Percentiles rank a stretch among this genome's conserved stretches.
Evolutionary conservation across 2,797 vertebrate genomes (phyloP).

Genomic region (Artibeus lituratus): DNA sequence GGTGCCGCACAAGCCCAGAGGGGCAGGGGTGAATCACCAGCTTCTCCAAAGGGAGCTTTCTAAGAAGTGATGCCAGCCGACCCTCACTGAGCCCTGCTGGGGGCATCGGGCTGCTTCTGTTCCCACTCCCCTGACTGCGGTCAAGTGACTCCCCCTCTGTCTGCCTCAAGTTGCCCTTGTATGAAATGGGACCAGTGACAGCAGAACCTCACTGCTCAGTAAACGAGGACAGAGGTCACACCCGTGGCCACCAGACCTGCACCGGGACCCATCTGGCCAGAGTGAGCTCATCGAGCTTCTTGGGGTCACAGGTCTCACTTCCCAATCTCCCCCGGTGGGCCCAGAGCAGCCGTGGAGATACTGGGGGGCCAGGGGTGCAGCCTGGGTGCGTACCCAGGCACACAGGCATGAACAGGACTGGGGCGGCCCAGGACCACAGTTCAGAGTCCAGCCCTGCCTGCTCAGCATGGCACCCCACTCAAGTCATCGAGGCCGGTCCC

Average conservation of each 20-base stretch:
- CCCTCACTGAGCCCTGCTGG: background rate
- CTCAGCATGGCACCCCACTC: background rate
- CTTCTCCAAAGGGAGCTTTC: background rate
- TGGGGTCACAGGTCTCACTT: background rate
- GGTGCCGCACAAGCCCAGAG: rapidly evolving
- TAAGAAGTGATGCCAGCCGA: too few relatives aligned
- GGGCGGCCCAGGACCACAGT: background rate
- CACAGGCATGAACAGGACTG: background rate
- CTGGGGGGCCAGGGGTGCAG: background rate
- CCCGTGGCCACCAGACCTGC: background rate
- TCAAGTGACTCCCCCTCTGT: background rate
- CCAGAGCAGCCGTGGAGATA: background rate
- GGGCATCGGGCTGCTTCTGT: rapidly evolving
- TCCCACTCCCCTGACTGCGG: background rate
- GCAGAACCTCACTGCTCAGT: background rate
- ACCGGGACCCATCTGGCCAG: background rate
- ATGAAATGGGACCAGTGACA: background rate
- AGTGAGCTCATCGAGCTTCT: background rate
- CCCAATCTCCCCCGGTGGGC: background rate
- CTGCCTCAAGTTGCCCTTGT: background rate
- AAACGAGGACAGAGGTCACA: rapidly evolving
- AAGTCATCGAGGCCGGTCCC: rapidly evolving
- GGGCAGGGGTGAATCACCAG: background rate
- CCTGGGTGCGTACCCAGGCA: too few relatives aligned
- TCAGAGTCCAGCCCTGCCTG: background rate